phyloP scores from a whole-genome alignment of 2,113 vertebrate species.

The Pluvianellus socialis region DNA sequence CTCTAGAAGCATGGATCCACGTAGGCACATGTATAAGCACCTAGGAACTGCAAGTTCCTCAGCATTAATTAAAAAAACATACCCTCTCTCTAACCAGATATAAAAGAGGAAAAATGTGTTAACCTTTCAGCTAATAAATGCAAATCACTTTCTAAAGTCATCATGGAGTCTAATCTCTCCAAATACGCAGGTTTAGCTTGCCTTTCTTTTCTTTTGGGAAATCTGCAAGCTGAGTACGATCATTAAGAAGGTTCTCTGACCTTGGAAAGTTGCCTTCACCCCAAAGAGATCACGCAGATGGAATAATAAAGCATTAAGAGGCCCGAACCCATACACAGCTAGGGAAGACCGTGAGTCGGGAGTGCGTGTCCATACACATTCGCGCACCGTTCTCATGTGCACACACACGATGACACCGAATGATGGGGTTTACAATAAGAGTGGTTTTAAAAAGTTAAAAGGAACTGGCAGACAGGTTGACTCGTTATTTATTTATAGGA shows the following conservation, averaged over 20 bases:
- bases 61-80: background rate
- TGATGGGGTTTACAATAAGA: background rate
- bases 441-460: background rate
- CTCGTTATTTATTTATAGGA: background rate
- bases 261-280: background rate
- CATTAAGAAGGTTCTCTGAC: background rate
- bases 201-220: background rate
- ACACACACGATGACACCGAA: rapidly evolving
- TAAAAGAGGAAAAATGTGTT: background rate
- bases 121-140: background rate
- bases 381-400: rapidly evolving
- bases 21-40: rapidly evolving
- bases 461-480: background rate
- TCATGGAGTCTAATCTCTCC: background rate
- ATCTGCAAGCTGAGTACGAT: background rate
- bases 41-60: background rate
- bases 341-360: rapidly evolving
- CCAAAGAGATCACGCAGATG: background rate
- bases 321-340: rapidly evolving
- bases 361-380: rapidly evolving
- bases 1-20: background rate
- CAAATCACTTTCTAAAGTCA: background rate
- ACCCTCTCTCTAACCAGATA: background rate
- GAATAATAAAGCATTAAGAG: background rate
- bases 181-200: background rate